Conservation (phyloP, 30 jellyfish, hydroid and myxozoan genomes). For the Cassiopea andromeda region DNA sequence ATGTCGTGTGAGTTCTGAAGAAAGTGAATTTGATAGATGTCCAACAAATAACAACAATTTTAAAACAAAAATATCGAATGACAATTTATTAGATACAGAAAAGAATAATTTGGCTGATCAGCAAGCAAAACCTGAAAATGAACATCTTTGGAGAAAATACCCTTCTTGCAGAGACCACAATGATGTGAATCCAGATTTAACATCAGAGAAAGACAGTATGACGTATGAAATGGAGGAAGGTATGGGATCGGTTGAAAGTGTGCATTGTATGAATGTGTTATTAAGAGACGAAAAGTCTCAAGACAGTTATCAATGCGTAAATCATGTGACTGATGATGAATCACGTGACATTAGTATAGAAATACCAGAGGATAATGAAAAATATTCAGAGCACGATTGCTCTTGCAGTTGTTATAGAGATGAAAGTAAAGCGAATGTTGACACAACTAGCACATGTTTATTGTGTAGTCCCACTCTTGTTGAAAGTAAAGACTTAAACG, state of each 20-base stretch:
- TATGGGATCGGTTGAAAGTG: neutral
- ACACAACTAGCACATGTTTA: no score
- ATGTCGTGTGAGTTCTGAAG: slow-evolving; percentile 23
- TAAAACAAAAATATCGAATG: neutral
- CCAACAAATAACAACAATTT: neutral
- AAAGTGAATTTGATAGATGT: neutral
- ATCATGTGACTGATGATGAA: neutral
- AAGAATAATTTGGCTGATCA: neutral
- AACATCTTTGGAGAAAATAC: slow-evolving; percentile 31
- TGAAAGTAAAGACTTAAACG: neutral
- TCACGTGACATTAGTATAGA: neutral
- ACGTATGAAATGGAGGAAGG: neutral
- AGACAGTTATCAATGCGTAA: neutral
- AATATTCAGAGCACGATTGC: neutral
- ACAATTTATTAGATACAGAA: neutral
- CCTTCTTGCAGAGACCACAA: slow-evolving; percentile 25
- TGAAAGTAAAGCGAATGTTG: neutral
- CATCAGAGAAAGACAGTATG: neutral
- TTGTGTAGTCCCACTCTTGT: no score
- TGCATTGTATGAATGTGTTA: neutral
- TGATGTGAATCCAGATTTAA: slow-evolving; percentile 18
- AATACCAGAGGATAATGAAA: neutral
- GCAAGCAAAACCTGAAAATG: neutral
- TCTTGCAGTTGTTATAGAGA: neutral
- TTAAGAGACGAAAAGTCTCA: neutral